phyloP scores from a whole-genome alignment of 2,888 invertebrate species.

The Pilophorus perplexus region DNA sequence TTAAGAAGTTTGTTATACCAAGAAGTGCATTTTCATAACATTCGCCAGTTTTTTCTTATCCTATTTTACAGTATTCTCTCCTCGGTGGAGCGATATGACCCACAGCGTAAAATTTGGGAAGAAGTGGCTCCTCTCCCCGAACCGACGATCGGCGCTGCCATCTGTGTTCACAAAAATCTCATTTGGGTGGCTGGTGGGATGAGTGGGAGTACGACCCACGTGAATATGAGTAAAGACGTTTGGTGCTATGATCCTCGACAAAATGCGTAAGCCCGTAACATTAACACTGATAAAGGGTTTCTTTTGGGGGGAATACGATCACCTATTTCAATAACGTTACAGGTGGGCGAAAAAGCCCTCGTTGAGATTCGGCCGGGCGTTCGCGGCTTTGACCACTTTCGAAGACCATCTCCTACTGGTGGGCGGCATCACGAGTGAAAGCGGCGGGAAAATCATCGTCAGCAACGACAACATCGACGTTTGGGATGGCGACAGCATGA shows the following conservation, averaged over 20 bases:
- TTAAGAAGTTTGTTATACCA: neutral
- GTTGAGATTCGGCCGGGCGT: conserved; percentile 59
- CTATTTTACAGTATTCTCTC: conserved; percentile 56
- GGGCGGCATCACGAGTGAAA: conserved; percentile 61
- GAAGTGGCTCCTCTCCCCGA: conserved; percentile 60
- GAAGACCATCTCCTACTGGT: conserved; percentile 62
- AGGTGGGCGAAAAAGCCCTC: conserved; percentile 61
- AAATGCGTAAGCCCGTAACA: conserved; percentile 57
- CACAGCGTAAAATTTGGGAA: conserved; percentile 59
- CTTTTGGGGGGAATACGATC: too few species aligned
- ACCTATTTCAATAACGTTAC: conserved; percentile 57
- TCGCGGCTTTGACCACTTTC: conserved; percentile 49
- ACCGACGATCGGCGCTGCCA: conserved; percentile 63
- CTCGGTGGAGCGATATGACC: conserved; percentile 64
- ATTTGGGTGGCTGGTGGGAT: conserved; percentile 75
- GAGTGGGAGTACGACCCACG: conserved; percentile 47
- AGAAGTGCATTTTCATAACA: neutral
- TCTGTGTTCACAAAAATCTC: conserved; percentile 61
- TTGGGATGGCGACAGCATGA: conserved; percentile 59
- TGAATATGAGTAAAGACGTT: conserved; percentile 53
- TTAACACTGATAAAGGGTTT: too few species aligned
- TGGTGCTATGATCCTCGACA: conserved; percentile 62
- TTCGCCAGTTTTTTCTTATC: neutral
- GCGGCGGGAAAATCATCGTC: conserved; percentile 57
- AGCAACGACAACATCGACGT: conserved; percentile 62